Base-by-base conservation (phyloP, 2,797 vertebrate species). In the Myotis daubentonii region DNA sequence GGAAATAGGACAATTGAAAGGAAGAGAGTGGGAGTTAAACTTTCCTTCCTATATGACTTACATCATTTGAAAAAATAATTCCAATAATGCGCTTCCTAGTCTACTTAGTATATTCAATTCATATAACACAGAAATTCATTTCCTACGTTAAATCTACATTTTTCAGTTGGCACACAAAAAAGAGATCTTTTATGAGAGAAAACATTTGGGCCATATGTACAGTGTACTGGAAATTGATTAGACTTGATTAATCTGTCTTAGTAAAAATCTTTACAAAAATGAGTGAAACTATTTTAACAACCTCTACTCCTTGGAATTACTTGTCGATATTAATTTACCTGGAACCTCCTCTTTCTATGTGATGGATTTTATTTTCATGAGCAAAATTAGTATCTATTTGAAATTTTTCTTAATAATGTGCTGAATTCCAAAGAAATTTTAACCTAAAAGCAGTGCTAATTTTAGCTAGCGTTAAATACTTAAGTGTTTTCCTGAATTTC, bases 11-110 rank as follows among this genome's bases (percentile, higher is more conserved):
- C 97, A 97, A 96, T 97, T 55, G 82, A 94, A 94, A 94, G 96
- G 96, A 97, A 97, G 74, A 95, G 96, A 95, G 96, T 96, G 92
- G 96, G 97, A 97, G 97, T 95, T 89, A 90, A 96, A 87, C 89
- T 96, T 97, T 95, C 95, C 96, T 97, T 97, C 97, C 97, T 96
- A 95, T 87, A 89, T 33, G 89, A 82, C 95, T 97, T 93, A 96
- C 96, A 94, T 97, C 93, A 95, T 95, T 82, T 41, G 1, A 71
- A 88, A 91, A 96, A 92, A 55, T 62, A 11, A 85, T 81, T 79
- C 95, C 51, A 53, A 90, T 85, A 93, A 68, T 84, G 74, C 74
- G 66, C 75, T 96, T 97, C 96, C 96, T 97, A 41, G 84, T 94
- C 51, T 89, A 93, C 74, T 70, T 53, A 44, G 62, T 36, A 9